Evolutionary conservation across 2,797 vertebrate genomes (phyloP).

Genomic region (Eidolon dupreanum): DNA sequence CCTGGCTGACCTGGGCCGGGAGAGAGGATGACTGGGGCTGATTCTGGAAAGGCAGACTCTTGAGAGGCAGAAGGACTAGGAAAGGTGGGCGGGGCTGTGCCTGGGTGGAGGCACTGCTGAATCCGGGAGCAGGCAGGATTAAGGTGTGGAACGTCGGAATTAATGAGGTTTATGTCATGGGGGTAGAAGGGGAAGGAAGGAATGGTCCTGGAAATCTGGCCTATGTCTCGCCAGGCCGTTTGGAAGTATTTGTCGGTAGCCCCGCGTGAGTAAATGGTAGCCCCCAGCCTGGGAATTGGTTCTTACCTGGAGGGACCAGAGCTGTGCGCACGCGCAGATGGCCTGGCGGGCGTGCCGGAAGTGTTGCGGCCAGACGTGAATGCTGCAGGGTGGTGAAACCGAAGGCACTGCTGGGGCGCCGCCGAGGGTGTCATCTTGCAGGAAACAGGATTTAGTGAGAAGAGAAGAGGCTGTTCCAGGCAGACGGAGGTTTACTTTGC

Average conservation of each 20-base stretch:
- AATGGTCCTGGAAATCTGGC: neutral
- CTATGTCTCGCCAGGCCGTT: neutral
- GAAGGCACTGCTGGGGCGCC: neutral
- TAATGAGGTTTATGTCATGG: neutral
- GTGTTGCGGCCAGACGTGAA: rapidly evolving
- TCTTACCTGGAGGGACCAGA: too few relatives aligned
- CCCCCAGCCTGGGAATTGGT: rapidly evolving
- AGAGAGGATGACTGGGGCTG: too few relatives aligned
- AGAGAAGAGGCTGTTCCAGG: neutral
- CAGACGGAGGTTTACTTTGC: neutral
- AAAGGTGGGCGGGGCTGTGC: neutral
- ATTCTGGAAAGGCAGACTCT: neutral
- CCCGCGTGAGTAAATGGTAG: rapidly evolving
- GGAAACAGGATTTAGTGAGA: neutral
- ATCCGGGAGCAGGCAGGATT: neutral
- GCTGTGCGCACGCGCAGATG: neutral
- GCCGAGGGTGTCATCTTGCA: neutral
- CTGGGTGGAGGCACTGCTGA: neutral
- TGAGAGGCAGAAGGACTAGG: too few relatives aligned
- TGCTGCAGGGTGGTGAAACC: too few relatives aligned
- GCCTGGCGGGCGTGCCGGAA: neutral
- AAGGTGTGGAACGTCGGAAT: neutral
- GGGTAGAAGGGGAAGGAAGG: too few relatives aligned
- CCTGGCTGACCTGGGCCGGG: neutral
- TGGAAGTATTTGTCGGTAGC: neutral